A percentile compares a stretch with the other conserved stretches of the same genome.
Conservation (phyloP, 2,113 vertebrate genomes). For the Oplegnathus fasciatus region DNA sequence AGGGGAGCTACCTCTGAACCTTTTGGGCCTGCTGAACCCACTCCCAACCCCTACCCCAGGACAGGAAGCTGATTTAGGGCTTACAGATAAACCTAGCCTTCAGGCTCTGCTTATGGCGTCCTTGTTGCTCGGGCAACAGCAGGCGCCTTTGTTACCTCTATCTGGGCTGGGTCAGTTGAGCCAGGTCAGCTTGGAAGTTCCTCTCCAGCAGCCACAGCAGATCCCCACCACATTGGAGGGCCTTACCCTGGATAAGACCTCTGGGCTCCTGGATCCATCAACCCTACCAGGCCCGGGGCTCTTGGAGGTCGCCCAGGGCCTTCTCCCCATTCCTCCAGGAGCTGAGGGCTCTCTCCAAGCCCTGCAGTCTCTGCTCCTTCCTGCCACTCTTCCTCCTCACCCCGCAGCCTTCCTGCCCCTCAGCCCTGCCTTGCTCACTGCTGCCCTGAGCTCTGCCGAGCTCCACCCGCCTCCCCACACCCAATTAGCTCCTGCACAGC, state of each 20-base stretch:
- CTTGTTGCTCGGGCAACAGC: conserved; percentile 86
- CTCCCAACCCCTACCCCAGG: conserved; percentile 64
- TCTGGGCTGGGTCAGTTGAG: conserved; percentile 80
- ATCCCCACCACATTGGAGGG: conserved; percentile 83
- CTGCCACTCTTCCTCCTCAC: conserved; percentile 79
- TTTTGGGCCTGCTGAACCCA: conserved; percentile 82
- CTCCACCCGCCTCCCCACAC: conserved; percentile 74
- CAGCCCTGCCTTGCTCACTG: conserved; percentile 87
- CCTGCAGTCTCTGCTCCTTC: conserved; percentile 85
- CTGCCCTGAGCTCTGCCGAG: conserved; percentile 86
- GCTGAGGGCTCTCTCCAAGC: conserved; percentile 81
- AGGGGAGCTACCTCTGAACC: conserved; percentile 87
- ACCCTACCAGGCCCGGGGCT: conserved; percentile 84
- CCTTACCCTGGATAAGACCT: conserved; percentile 79
- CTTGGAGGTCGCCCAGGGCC: conserved; percentile 86
- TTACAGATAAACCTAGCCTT: conserved; percentile 79
- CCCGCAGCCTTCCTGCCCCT: conserved; percentile 87
- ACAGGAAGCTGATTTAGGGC: conserved; percentile 77
- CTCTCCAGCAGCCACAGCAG: conserved; percentile 83
- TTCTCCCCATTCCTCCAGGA: conserved; percentile 82
- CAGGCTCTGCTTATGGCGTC: conserved; percentile 87
- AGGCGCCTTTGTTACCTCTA: conserved; percentile 85
- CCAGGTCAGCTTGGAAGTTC: conserved; percentile 84
- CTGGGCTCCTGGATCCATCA: conserved; percentile 85
- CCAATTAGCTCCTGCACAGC: conserved; percentile 77